Conservation (phyloP, 2,113 vertebrate species). For the Calypte anna region DNA sequence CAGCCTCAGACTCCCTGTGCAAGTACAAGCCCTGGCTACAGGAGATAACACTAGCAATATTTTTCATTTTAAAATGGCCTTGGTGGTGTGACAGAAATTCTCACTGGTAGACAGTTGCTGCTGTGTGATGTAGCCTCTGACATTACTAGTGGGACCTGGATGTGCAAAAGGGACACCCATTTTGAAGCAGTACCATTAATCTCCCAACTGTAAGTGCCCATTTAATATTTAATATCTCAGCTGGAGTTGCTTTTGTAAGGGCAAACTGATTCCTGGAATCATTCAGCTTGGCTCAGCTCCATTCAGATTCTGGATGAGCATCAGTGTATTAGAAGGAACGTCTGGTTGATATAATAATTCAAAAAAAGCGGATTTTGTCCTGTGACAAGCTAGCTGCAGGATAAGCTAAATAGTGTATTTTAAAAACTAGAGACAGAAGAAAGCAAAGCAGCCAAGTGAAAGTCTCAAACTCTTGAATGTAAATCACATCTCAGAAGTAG, state of each 20-base stretch:
- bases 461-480: neutral
- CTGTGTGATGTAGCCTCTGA: neutral
- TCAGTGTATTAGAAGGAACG: neutral
- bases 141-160: neutral
- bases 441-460: neutral
- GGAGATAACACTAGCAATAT: neutral
- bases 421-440: neutral
- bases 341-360: conserved; percentile 2
- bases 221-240: neutral
- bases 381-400: neutral
- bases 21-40: neutral
- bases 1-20: neutral
- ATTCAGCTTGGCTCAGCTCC: neutral
- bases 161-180: neutral
- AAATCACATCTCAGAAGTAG: neutral
- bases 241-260: neutral
- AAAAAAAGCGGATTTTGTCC: neutral
- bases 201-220: neutral
- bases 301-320: neutral
- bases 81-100: neutral
- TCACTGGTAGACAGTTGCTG: neutral
- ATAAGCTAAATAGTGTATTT: neutral
- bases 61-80: conserved; percentile 12
- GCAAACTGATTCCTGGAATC: neutral
- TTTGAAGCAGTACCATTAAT: neutral